Base-by-base conservation (phyloP, 2,888 invertebrate species). In the Boloria euphrosyne region DNA sequence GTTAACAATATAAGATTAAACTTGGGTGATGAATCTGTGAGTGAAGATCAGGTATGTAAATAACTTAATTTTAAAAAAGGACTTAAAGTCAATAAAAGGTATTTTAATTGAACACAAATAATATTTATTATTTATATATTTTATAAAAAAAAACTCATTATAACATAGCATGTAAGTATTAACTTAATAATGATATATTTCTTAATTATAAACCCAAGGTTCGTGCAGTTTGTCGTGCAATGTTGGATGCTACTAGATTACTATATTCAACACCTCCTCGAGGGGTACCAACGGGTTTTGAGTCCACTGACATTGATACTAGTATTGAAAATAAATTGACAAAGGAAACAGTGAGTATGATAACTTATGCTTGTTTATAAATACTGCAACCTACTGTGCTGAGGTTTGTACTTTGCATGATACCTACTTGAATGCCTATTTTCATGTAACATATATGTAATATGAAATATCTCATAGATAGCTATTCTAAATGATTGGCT, bases 191-290 rank as follows among this genome's bases (percentile, higher is more conserved):
- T 50, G 2, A 13, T 4, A 46, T 22, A 44, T 44, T 22, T 44
- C 13, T 22, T 38, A 38, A 38, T 10, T 38, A 38, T 38, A 38
- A 38, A 38, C 10, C 0, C 31, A 38, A 93, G 93, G 92, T 93
- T 0, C 78, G 94, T 77, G 95, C 95, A 69, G 95, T 96, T 13
- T 96, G 96, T 80, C 92, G 95, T 67, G 95, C 96, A 70, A 96
- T 96, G 92, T 85, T 97, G 71, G 96, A 96, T 82, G 96, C 96
- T 73, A 96, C 96, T 3, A 95, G 96, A 75, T 89, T 93, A 59
- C 93, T 95, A 86, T 96, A 95, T 78, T 93, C 93, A 22, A 91
- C 93, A 22, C 93, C 92, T 5, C 82, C 92, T 14, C 82, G 89
- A 49, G 83, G 88, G 46, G 78, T 89, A 31, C 90, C 93, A 47